Evolutionary conservation across 2,797 vertebrate species (phyloP).

Genomic region (Takifugu rubripes): DNA sequence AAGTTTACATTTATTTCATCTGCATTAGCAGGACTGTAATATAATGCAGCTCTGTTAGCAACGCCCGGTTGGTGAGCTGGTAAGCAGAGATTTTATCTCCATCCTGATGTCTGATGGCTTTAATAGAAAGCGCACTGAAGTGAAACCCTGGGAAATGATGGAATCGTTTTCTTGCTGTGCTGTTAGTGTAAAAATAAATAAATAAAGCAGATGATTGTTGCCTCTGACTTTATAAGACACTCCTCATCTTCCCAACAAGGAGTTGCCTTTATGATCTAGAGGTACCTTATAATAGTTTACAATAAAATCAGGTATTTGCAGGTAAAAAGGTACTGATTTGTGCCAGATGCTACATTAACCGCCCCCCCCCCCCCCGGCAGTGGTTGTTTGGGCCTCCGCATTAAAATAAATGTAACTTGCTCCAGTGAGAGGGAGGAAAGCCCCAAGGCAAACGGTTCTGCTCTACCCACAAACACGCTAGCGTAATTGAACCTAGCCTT

Average conservation of each 20-base stretch:
- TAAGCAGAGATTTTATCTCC: background rate
- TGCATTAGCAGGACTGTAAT: background rate
- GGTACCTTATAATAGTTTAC: conserved; percentile 3
- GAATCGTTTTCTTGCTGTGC: background rate
- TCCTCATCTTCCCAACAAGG: background rate
- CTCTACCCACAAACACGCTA: background rate
- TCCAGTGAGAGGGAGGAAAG: conserved; percentile 14
- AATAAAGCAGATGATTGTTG: background rate
- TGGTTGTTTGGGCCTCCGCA: background rate
- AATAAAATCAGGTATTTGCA: conserved; percentile 14
- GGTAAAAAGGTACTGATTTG: conserved; percentile 16
- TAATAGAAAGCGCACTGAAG: background rate
- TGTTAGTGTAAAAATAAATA: too few species aligned
- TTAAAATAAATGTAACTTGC: background rate
- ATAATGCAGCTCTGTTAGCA: background rate
- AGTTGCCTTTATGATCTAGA: background rate
- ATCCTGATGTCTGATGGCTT: background rate
- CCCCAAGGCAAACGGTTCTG: background rate
- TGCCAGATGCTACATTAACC: background rate
- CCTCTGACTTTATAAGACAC: background rate
- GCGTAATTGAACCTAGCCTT: conserved; percentile 46
- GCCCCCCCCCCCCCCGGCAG: background rate
- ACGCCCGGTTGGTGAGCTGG: background rate
- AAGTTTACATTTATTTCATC: too few species aligned
- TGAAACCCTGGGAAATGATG: background rate